phyloP scores from a whole-genome alignment of 2,888 invertebrate genomes.

The Drosophila multiciliata region DNA sequence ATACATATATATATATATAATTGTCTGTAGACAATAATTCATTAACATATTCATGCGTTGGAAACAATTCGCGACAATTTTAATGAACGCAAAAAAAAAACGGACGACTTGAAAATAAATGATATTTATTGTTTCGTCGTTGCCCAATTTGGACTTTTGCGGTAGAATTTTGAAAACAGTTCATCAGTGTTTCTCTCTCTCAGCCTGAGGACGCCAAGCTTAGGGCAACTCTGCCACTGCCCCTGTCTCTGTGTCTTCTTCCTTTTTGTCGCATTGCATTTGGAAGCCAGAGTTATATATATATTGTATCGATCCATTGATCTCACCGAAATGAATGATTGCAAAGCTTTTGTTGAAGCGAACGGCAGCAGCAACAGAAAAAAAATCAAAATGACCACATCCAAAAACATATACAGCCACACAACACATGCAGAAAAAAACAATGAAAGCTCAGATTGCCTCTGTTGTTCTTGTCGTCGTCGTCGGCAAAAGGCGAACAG shows the following conservation, averaged over 20 bases:
- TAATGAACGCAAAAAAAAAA: constrained; percentile 67
- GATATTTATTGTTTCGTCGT: constrained; percentile 62
- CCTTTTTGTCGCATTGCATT: constrained; percentile 66
- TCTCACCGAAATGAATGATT: constrained; percentile 82
- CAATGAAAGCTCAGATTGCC: constrained; percentile 62
- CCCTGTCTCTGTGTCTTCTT: constrained; percentile 13
- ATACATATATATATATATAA: constrained; percentile 3
- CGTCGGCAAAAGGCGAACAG: constrained; percentile 32
- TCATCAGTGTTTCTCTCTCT: constrained; percentile 62
- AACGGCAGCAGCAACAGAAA: neutral
- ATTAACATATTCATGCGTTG: constrained; percentile 74
- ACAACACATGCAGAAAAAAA: constrained; percentile 43
- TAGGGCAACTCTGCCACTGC: constrained; percentile 18
- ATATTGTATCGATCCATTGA: constrained; percentile 77
- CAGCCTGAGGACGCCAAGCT: constrained; percentile 29
- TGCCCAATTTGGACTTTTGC: constrained; percentile 34
- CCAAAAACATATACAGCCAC: constrained; percentile 22
- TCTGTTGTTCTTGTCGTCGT: constrained; percentile 18
- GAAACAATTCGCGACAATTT: constrained; percentile 74
- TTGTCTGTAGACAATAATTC: constrained; percentile 53
- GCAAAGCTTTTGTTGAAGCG: constrained; percentile 48
- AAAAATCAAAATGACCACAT: constrained; percentile 49
- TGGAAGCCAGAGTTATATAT: constrained; percentile 23
- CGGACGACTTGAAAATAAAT: constrained; percentile 54
- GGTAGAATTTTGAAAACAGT: constrained; percentile 67